Evolutionary conservation across 2,797 vertebrate genomes (phyloP).

Genomic region (Coendou prehensilis): DNA sequence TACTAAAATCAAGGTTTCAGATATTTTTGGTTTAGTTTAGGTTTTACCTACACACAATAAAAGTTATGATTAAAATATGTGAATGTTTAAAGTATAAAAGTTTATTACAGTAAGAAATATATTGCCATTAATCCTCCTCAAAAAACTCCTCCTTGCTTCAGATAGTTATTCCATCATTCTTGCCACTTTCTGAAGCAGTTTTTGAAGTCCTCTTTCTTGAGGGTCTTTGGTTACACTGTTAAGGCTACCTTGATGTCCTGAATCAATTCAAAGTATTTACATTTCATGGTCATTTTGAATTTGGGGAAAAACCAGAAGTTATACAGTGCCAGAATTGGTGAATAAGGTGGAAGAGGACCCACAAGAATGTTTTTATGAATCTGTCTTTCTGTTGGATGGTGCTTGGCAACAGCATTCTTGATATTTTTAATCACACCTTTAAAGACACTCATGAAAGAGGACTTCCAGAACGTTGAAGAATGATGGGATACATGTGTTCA

Average conservation of each 20-base stretch:
- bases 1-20: background rate
- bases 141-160: background rate
- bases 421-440: background rate
- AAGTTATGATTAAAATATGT: background rate
- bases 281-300: background rate
- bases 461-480: background rate
- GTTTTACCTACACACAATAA: background rate
- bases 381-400: background rate
- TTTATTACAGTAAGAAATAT: background rate
- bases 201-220: background rate
- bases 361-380: background rate
- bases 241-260: background rate
- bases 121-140: background rate
- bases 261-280: background rate
- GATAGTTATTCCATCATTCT: background rate
- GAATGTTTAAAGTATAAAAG: background rate
- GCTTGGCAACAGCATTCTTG: background rate
- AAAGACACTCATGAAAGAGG: background rate
- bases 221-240: background rate
- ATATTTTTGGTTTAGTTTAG: background rate
- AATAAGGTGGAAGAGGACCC: background rate
- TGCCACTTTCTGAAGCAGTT: background rate
- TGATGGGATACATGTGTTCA: background rate
- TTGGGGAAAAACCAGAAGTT: background rate
- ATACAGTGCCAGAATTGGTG: background rate